Evolutionary conservation across 1,140 invertebrate genomes (phyloP).

Genomic region (Orchestia grillus): DNA sequence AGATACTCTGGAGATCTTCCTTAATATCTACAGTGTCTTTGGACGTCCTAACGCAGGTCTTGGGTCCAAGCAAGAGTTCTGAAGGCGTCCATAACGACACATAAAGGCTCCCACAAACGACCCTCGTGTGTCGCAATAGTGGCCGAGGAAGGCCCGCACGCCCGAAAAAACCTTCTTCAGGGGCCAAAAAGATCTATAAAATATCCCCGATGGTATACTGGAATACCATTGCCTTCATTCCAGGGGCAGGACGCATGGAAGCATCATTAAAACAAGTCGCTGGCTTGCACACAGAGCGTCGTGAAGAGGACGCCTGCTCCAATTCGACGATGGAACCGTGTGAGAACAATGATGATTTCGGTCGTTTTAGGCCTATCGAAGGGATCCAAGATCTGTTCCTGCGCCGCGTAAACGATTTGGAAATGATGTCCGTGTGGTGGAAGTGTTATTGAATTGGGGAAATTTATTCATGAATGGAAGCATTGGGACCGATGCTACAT

Average conservation of each 20-base stretch:
- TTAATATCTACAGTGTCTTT: not conserved
- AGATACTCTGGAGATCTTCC: not conserved
- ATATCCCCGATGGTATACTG: not conserved
- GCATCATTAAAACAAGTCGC: not conserved
- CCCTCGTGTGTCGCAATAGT: not conserved
- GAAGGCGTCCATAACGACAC: not conserved
- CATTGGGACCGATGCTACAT: too few relatives aligned
- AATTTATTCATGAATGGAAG: too few relatives aligned
- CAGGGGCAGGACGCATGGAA: not conserved
- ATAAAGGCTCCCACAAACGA: constrained; percentile 38
- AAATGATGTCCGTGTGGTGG: too few relatives aligned
- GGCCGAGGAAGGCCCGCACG: not conserved
- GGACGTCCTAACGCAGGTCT: not conserved
- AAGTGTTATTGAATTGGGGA: too few relatives aligned
- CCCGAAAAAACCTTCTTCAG: not conserved
- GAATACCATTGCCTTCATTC: not conserved
- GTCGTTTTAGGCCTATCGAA: not conserved
- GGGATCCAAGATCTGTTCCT: not conserved
- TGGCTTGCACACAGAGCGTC: not conserved
- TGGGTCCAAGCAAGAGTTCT: not conserved
- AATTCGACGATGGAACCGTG: not conserved
- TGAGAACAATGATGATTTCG: not conserved
- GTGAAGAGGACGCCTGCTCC: not conserved
- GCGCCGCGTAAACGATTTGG: too few relatives aligned
- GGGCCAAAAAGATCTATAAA: constrained; percentile 10